A percentile compares a stretch with the other conserved stretches of the same genome.
These are phyloP conservation scores for Phengaris arion DNA, from an alignment of 2,888 invertebrate species.

Conservation along the genomic window DNA sequence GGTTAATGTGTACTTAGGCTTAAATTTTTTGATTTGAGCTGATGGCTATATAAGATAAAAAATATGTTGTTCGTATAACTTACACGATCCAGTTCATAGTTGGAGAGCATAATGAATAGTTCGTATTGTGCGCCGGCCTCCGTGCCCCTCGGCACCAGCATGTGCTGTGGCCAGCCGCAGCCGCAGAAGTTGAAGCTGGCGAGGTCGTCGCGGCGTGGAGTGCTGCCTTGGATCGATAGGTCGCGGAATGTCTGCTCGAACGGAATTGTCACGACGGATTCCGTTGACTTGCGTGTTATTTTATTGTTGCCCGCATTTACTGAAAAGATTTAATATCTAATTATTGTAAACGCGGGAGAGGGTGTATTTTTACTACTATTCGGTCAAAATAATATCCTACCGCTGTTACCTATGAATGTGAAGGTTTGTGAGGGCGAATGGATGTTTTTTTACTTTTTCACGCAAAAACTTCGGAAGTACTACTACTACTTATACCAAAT, in stretches of 20 bases:
- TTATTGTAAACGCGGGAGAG: too few relatives aligned
- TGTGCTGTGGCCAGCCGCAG: conserved; percentile 81
- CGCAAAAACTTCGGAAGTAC: too few relatives aligned
- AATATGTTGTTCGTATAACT: conserved; percentile 38
- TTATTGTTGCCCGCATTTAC: conserved; percentile 79
- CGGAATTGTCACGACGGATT: conserved; percentile 81
- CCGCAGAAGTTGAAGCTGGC: conserved; percentile 80
- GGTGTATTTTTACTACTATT: background rate
- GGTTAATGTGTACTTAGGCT: too few relatives aligned
- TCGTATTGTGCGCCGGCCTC: conserved; percentile 61
- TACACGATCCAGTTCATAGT: conserved; percentile 70
- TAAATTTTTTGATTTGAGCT: too few relatives aligned
- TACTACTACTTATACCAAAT: too few relatives aligned
- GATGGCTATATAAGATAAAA: too few relatives aligned
- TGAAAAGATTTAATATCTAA: conserved; percentile 45
- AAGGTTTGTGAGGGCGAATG: too few relatives aligned
- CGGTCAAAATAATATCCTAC: too few relatives aligned
- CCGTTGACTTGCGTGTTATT: conserved; percentile 77
- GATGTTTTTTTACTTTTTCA: too few relatives aligned
- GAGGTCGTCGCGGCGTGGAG: conserved; percentile 48
- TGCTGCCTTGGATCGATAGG: conserved; percentile 55
- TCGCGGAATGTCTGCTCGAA: conserved; percentile 81
- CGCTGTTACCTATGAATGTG: too few relatives aligned
- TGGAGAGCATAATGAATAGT: conserved; percentile 73
- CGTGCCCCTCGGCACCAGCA: conserved; percentile 77